Percentiles rank a stretch among this genome's conserved stretches.
Evolutionary conservation across 2,797 vertebrate genomes (phyloP).

Genomic region (Centroberyx gerrardi): DNA sequence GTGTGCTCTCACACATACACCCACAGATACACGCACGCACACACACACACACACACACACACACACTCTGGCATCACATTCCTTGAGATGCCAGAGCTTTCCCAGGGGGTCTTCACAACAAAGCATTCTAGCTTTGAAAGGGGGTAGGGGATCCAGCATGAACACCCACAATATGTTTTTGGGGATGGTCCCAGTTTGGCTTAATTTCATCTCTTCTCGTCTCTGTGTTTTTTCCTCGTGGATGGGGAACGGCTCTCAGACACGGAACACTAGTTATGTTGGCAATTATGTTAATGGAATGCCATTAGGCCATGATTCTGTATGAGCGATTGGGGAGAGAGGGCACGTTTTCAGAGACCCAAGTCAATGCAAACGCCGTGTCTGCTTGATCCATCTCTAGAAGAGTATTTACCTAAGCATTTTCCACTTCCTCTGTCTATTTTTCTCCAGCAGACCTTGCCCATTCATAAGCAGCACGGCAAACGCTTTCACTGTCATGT

Average conservation of each 20-base stretch:
- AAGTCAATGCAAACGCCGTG: constrained; percentile 76
- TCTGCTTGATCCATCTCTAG: constrained; percentile 90
- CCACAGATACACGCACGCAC: constrained; percentile 34
- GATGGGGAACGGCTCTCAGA: constrained; percentile 94
- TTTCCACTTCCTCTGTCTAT: constrained; percentile 41
- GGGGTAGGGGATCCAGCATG: constrained; percentile 51
- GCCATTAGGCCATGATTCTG: constrained; percentile 99
- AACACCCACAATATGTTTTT: constrained; percentile 81
- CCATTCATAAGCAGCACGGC: constrained; percentile 44
- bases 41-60: constrained; percentile 38
- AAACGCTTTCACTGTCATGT: constrained; percentile 68
- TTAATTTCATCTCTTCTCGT: constrained; percentile 71
- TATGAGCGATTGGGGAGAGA: constrained; percentile 95
- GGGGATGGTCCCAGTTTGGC: constrained; percentile 80
- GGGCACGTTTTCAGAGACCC: constrained; percentile 88
- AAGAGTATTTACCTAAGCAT: constrained; percentile 88
- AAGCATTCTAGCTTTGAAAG: constrained; percentile 76
- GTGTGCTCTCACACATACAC: constrained; percentile 33
- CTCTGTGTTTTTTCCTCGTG: constrained; percentile 81
- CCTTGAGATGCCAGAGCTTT: constrained; percentile 81
- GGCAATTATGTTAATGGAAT: constrained; percentile 99
- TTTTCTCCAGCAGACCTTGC: constrained; percentile 19
- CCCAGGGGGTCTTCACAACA: constrained; percentile 80
- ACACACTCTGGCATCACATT: constrained; percentile 74
- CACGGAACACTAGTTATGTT: constrained; percentile 97